phyloP scores from a whole-genome alignment of 2,797 vertebrate species.

The Falco concolor region DNA sequence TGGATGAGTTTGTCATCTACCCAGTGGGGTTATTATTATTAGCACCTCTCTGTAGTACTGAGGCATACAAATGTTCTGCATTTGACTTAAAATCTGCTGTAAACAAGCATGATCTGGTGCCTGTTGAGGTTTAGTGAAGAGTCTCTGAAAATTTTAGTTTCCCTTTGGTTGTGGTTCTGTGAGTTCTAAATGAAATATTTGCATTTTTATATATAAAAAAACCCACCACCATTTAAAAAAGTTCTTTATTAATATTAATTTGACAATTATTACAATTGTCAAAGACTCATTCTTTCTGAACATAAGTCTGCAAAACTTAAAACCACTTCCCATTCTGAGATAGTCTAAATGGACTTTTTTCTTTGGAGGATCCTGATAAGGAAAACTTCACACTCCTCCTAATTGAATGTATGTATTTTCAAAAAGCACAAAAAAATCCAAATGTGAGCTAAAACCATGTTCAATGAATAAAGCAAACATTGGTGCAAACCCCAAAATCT shows the following conservation, averaged over 20 bases:
- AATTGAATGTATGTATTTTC: not conserved
- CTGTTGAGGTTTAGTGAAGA: not conserved
- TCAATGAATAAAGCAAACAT: not conserved
- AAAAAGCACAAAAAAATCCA: not conserved
- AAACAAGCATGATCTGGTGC: not conserved
- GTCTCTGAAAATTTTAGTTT: not conserved
- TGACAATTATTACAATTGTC: not conserved
- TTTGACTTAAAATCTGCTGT: not conserved
- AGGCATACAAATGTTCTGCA: not conserved
- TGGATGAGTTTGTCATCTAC: not conserved
- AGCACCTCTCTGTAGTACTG: not conserved
- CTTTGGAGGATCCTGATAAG: not conserved
- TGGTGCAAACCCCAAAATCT: not conserved
- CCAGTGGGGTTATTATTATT: not conserved
- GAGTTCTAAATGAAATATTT: not conserved
- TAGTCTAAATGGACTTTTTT: not conserved
- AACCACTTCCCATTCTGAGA: not conserved
- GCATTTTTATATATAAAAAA: not conserved
- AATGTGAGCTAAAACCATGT: not conserved
- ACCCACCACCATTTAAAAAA: no score
- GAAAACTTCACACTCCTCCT: not conserved
- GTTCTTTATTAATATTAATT: no score
- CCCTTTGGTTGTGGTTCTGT: not conserved
- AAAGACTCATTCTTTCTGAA: not conserved
- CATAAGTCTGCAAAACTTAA: not conserved